Conservation (phyloP, 2,888 invertebrate genomes). For the Diachrysia chrysitis region DNA sequence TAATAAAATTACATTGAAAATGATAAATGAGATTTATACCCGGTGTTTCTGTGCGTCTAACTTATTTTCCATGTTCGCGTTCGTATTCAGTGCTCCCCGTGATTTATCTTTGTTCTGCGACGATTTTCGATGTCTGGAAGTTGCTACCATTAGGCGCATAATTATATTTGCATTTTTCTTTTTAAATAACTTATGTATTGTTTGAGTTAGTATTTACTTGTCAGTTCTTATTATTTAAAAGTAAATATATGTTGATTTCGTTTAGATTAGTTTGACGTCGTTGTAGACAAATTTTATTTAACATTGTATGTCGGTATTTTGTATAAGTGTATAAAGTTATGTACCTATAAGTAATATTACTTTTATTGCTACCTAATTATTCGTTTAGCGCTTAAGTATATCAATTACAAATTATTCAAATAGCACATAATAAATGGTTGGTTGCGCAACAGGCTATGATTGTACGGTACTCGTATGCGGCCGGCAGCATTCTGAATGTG, state of each 20-base stretch:
- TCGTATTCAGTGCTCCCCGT: conserved; percentile 22
- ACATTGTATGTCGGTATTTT: too few species aligned
- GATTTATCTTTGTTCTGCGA: conserved; percentile 52
- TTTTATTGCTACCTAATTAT: conserved; percentile 12
- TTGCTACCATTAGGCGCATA: conserved; percentile 22
- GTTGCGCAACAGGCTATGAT: conserved; percentile 51
- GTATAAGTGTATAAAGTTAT: background rate
- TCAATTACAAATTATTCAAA: conserved; percentile 40
- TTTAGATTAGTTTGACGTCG: too few species aligned
- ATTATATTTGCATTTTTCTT: conserved; percentile 13
- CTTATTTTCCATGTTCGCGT: conserved; percentile 30
- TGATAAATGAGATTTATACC: conserved; percentile 53
- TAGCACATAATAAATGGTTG: conserved; percentile 34
- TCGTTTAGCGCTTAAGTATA: conserved; percentile 12
- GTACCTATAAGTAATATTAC: background rate
- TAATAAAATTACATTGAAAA: conserved; percentile 45
- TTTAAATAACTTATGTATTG: conserved; percentile 5
- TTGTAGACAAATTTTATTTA: too few species aligned
- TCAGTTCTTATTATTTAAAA: background rate
- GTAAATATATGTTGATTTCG: too few species aligned
- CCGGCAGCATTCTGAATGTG: conserved; percentile 48
- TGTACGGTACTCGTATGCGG: conserved; percentile 23
- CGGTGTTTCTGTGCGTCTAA: conserved; percentile 36
- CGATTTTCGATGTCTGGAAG: conserved; percentile 26
- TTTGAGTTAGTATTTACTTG: background rate